These are phyloP conservation scores for Pterobdella sp. DNA, from an alignment of 2,888 invertebrate genomes.

Conservation along the genomic window DNA sequence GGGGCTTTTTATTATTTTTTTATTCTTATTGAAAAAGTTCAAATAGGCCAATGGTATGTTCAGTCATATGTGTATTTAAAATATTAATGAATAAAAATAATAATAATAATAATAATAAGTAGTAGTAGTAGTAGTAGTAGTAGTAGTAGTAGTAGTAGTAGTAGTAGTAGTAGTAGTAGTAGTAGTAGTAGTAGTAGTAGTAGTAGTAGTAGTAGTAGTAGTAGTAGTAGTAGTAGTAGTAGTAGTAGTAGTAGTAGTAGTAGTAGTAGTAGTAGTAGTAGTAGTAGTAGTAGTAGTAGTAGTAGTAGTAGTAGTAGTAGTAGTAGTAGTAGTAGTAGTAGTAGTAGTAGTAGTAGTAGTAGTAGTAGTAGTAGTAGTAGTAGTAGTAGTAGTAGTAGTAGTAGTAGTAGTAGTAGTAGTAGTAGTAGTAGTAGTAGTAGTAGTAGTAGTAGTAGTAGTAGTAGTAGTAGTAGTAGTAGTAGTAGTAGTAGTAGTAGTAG, in stretches of 20 bases:
- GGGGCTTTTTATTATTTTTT: no score
- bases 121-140: conserved; percentile 20
- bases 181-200: conserved; percentile 8
- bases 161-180: conserved; percentile 7
- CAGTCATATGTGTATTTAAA: no score
- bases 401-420: conserved; percentile 32
- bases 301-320: conserved; percentile 21
- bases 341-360: conserved; percentile 18
- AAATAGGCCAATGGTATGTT: no score
- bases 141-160: conserved; percentile 6
- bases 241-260: not conserved
- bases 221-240: conserved; percentile 7
- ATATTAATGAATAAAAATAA: not conserved
- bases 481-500: conserved; percentile 33
- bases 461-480: conserved; percentile 32
- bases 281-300: conserved; percentile 19
- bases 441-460: conserved; percentile 24
- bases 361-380: not conserved
- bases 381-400: conserved; percentile 30
- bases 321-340: conserved; percentile 19
- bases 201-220: conserved; percentile 7
- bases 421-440: conserved; percentile 8
- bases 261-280: conserved; percentile 16
- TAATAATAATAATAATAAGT: conserved; percentile 1
- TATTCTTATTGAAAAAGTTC: no score